Percentiles rank a stretch among this genome's conserved stretches.
Evolutionary conservation across 2,888 invertebrate species (phyloP).

Genomic region (Cephus sareptanus): DNA sequence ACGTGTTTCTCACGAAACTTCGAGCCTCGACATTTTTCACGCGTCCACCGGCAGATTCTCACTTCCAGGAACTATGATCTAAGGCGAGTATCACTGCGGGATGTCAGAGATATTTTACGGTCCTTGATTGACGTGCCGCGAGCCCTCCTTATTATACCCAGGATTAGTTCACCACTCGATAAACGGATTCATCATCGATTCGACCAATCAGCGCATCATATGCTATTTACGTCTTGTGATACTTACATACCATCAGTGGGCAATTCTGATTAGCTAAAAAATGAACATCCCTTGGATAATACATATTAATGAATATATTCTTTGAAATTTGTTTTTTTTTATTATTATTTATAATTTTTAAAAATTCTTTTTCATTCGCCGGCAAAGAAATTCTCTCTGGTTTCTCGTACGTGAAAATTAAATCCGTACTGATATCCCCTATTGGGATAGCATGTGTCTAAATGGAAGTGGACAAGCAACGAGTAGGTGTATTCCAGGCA

Average conservation of each 20-base stretch:
- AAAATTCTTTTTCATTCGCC: not conserved
- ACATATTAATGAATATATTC: too few species aligned
- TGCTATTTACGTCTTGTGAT: not conserved
- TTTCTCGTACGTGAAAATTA: not conserved
- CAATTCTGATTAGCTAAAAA: too few species aligned
- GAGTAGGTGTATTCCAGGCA: not conserved
- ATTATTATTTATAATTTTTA: not conserved
- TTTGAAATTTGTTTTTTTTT: not conserved
- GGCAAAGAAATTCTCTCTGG: not conserved
- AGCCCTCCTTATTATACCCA: not conserved
- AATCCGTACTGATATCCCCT: not conserved
- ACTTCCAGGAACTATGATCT: slow-evolving; percentile 6
- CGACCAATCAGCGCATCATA: not conserved
- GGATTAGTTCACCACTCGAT: not conserved
- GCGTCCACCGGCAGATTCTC: not conserved
- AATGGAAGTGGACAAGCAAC: not conserved
- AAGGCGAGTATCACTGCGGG: not conserved
- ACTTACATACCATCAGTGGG: not conserved
- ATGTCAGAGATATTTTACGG: slow-evolving; percentile 5
- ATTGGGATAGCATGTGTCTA: not conserved
- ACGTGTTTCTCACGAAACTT: not conserved
- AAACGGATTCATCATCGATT: not conserved
- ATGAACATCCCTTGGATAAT: too few species aligned
- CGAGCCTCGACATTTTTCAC: not conserved
- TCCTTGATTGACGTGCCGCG: not conserved